These are phyloP conservation scores for Callinectes sapidus DNA, from an alignment of 2,888 invertebrate species.

Conservation along the genomic window DNA sequence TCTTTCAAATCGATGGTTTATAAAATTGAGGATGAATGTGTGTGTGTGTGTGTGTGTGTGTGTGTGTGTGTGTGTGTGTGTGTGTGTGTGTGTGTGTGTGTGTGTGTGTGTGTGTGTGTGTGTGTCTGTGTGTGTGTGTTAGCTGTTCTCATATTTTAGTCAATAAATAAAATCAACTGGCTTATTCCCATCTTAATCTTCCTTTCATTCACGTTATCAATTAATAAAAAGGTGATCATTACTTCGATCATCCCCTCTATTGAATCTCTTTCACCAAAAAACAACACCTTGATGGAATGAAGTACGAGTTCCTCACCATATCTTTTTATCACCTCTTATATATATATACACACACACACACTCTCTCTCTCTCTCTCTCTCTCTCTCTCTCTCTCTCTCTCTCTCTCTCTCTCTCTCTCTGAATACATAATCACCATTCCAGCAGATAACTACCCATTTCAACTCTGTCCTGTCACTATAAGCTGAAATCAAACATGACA, in stretches of 20 bases:
- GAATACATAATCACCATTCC: no score
- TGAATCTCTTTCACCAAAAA: neutral
- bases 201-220: neutral
- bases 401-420: neutral
- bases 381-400: slow-evolving; percentile 42
- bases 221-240: neutral
- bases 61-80: slow-evolving; percentile 23
- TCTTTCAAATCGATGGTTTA: neutral
- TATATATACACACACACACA: no score
- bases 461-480: no score
- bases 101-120: slow-evolving; percentile 7
- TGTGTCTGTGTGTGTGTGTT: neutral
- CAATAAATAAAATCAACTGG: neutral
- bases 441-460: no score
- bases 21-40: neutral
- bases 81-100: slow-evolving; percentile 24
- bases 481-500: no score
- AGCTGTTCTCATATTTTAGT: neutral
- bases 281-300: neutral
- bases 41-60: slow-evolving; percentile 42
- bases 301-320: neutral
- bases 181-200: neutral
- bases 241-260: neutral
- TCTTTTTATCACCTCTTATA: no score
- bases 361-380: slow-evolving; percentile 44